Base-by-base conservation (phyloP, 30 jellyfish, hydroid and myxozoan genomes). In the Aurelia sp. region DNA sequence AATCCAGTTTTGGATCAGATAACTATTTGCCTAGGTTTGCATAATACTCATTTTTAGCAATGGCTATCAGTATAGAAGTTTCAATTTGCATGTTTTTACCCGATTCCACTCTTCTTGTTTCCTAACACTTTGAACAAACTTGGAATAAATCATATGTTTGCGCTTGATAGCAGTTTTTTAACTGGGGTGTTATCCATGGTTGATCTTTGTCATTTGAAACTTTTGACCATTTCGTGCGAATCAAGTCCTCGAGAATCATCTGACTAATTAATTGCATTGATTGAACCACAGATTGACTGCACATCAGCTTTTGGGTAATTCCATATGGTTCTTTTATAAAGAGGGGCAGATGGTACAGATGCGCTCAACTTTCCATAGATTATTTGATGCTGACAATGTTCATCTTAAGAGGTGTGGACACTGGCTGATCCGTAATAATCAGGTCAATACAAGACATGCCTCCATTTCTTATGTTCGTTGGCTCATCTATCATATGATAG, bases 341-440 rank as follows among this genome's bases (percentile, higher is more conserved):
- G 66, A 31, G 88, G 78, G 4, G 79, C 78, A 18, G 22, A 77
- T 20, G 80, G 88, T 19, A 58, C 23, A 4, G 79, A 59, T 13
- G 61, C 18, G 55, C 35, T 57, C 16, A 77, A 27, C n/a, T 77
- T 77, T 21, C 88, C 80, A 59, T 51, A 77, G 13, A 47, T 15
- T 4, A 71, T 71, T 71, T 74, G 86, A 51, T 74, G 79, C 70
- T 74, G 79, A 30, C 88, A 77, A 3, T 77, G 88, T 77, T 20
- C 57, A 77, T 77, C 88, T 19, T 57, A 62, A 21, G 86, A 50
- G 8, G 86, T 74, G 86, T 74, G 86, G 74, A 74, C 74, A 0
- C 74, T n/a, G n/a, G n/a, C n/a, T n/a, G n/a, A n/a, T n/a, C n/a
- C 74, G 13, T 35, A 73, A 50, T 73, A 78, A 58, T 35, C 21